Evolutionary conservation across 2,113 vertebrate genomes (phyloP).

Genomic region (Silurus asotus): DNA sequence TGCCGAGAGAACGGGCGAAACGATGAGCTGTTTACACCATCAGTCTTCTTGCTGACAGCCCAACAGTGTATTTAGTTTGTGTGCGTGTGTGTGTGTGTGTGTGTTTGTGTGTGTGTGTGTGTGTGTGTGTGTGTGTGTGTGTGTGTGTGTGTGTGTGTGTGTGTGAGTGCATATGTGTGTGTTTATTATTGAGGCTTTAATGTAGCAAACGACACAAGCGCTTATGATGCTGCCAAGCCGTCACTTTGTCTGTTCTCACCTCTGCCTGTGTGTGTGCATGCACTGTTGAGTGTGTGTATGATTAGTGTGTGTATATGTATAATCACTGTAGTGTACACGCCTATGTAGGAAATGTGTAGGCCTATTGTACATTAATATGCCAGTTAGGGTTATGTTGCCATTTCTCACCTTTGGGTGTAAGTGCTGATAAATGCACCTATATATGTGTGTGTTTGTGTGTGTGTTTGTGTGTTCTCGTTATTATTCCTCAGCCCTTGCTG

Average conservation of each 20-base stretch:
- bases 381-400: background rate
- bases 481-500: slow-evolving; percentile 64
- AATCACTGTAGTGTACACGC: background rate
- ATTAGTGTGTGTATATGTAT: slow-evolving; percentile 28
- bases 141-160: slow-evolving; percentile 44
- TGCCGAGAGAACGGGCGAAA: background rate
- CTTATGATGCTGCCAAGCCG: slow-evolving; percentile 7
- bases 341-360: background rate
- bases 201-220: slow-evolving; percentile 2
- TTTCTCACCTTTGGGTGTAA: slow-evolving; percentile 30
- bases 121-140: slow-evolving; percentile 35
- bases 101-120: slow-evolving; percentile 42
- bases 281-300: slow-evolving; percentile 10
- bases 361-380: background rate
- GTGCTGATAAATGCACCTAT: background rate
- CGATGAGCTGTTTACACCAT: background rate
- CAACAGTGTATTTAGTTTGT: slow-evolving; percentile 9
- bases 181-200: slow-evolving; percentile 13
- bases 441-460: slow-evolving; percentile 24
- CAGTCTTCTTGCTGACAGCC: slow-evolving; percentile 2
- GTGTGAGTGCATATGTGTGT: slow-evolving; percentile 41
- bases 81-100: slow-evolving; percentile 37
- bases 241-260: background rate
- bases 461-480: slow-evolving; percentile 56
- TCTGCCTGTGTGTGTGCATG: slow-evolving; percentile 14